phyloP scores from a whole-genome alignment of 2,797 vertebrate genomes.

The Tragelaphus eurycerus region DNA sequence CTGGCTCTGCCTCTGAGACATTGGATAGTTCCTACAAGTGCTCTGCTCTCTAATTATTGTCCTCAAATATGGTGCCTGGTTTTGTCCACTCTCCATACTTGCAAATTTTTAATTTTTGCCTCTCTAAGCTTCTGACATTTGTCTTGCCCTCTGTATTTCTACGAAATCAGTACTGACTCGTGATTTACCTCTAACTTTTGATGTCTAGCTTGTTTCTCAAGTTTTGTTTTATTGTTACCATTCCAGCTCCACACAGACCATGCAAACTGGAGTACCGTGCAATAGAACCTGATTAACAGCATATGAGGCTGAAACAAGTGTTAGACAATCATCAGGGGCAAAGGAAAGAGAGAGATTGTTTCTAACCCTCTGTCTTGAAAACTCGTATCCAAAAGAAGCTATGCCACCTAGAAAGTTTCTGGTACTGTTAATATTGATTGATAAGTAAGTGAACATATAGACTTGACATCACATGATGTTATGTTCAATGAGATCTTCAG shows the following conservation, averaged over 20 bases:
- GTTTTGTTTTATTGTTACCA: neutral
- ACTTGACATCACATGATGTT: neutral
- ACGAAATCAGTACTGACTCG: neutral
- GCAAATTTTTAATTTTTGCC: neutral
- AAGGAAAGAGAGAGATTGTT: neutral
- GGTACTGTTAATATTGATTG: neutral
- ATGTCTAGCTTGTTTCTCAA: neutral
- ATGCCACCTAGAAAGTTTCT: neutral
- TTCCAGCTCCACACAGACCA: neutral
- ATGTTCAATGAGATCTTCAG: neutral
- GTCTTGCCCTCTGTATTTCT: neutral
- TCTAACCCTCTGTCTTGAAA: neutral
- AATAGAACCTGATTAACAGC: neutral
- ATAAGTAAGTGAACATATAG: neutral
- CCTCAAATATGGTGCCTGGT: neutral
- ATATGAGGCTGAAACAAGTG: neutral
- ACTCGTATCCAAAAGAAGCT: neutral
- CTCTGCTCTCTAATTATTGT: neutral
- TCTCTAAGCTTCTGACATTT: neutral
- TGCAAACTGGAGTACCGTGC: neutral
- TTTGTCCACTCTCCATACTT: neutral
- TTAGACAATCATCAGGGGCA: neutral
- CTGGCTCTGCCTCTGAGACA: neutral
- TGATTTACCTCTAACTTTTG: neutral
- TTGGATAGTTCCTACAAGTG: neutral